These are phyloP conservation scores for Alouatta caraya DNA, from an alignment of 2,797 vertebrate genomes.

Conservation along the genomic window DNA sequence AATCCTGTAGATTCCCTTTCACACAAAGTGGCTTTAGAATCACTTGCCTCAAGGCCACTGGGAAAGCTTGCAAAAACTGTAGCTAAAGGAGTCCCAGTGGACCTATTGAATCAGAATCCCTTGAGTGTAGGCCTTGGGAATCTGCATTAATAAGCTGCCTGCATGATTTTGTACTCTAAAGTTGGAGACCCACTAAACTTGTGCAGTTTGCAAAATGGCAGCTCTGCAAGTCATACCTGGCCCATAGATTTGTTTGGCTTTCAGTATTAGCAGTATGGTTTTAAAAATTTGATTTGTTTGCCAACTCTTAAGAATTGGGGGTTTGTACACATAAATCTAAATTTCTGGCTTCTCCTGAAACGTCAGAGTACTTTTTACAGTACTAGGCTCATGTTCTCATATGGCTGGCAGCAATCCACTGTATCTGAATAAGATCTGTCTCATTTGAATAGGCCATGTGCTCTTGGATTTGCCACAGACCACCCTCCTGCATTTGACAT, in stretches of 20 bases:
- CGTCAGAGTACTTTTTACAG: neutral
- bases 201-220: neutral
- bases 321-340: slow-evolving; percentile 38
- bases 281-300: slow-evolving; percentile 42
- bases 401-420: neutral
- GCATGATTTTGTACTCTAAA: neutral
- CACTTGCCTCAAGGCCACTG: neutral
- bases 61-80: neutral
- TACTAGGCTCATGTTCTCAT: neutral
- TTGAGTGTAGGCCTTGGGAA: neutral
- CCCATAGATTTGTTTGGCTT: slow-evolving; percentile 35
- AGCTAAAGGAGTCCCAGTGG: neutral
- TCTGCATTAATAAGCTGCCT: neutral
- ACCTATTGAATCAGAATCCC: neutral
- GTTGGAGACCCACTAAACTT: neutral
- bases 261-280: neutral
- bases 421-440: neutral
- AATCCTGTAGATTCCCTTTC: slow-evolving; percentile 1
- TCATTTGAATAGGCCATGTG: neutral
- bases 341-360: slow-evolving; percentile 14
- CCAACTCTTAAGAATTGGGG: slow-evolving; percentile 19
- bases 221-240: neutral
- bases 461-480: neutral
- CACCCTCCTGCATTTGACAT: neutral
- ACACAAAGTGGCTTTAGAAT: neutral